A percentile compares a stretch with the other conserved stretches of the same genome.
These are phyloP conservation scores for Tragelaphus eurycerus DNA, from an alignment of 2,797 vertebrate genomes.

Conservation along the genomic window DNA sequence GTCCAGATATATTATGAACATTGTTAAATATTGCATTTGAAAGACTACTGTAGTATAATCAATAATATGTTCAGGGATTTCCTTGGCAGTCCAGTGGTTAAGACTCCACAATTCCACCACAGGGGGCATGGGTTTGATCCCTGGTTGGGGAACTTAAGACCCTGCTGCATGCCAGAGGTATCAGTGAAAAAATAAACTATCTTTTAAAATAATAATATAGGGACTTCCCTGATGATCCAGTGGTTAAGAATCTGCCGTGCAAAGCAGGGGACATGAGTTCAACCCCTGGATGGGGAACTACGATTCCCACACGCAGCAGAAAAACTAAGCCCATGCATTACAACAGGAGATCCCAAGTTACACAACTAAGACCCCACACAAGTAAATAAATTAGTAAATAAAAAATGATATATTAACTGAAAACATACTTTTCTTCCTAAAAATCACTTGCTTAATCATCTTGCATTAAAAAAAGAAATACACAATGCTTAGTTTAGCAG, in stretches of 20 bases:
- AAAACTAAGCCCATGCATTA: neutral
- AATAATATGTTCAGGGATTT: neutral
- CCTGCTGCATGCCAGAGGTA: neutral
- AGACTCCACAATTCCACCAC: neutral
- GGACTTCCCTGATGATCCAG: neutral
- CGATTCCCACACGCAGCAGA: neutral
- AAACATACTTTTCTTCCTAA: neutral
- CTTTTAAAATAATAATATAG: neutral
- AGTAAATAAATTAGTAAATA: neutral
- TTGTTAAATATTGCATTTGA: constrained; percentile 11
- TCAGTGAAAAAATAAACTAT: neutral
- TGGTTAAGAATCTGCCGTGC: neutral
- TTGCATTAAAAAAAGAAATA: neutral
- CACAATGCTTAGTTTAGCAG: neutral
- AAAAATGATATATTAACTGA: neutral
- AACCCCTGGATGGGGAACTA: neutral
- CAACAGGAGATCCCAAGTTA: neutral
- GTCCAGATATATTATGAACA: neutral
- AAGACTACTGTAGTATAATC: neutral
- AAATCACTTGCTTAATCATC: neutral
- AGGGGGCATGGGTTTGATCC: neutral
- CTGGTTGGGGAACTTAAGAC: neutral
- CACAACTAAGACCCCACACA: neutral
- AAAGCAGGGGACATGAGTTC: neutral
- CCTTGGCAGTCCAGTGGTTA: neutral